A percentile compares a stretch with the other conserved stretches of the same genome.
phyloP scores from a whole-genome alignment of 1,140 invertebrate species.

The Oreohelix idahoensis region DNA sequence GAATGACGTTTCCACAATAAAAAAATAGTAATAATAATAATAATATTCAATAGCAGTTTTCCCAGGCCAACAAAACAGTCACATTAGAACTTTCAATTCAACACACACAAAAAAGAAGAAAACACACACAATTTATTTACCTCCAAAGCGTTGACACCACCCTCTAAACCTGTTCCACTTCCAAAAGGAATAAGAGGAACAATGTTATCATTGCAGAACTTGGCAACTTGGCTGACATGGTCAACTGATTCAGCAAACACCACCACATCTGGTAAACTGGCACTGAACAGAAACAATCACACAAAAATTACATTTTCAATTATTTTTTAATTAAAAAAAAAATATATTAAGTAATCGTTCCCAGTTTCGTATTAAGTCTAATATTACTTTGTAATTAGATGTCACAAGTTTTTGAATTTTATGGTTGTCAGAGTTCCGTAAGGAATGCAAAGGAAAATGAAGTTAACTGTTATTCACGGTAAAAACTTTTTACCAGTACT shows the following conservation, averaged over 20 bases:
- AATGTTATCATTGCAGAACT: slow-evolving; percentile 72
- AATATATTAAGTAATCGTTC: too few species aligned
- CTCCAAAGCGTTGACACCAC: slow-evolving; percentile 70
- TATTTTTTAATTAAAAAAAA: background rate
- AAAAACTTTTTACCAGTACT: too few species aligned
- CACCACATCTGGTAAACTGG: slow-evolving; percentile 74
- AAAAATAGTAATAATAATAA: too few species aligned
- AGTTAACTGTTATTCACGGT: too few species aligned
- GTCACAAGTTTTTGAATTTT: too few species aligned
- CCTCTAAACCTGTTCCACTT: slow-evolving; percentile 77
- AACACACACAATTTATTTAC: slow-evolving; percentile 47
- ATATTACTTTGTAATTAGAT: too few species aligned
- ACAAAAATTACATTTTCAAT: background rate
- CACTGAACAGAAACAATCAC: slow-evolving; percentile 50
- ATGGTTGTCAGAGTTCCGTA: too few species aligned
- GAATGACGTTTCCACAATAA: too few species aligned
- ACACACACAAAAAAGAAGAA: background rate
- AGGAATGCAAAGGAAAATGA: too few species aligned
- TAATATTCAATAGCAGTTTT: too few species aligned
- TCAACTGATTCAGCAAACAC: slow-evolving; percentile 73
- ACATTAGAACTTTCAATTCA: background rate
- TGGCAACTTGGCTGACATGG: slow-evolving; percentile 74
- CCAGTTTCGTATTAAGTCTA: too few species aligned
- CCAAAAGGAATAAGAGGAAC: slow-evolving; percentile 78
- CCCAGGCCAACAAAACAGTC: too few species aligned